Percentiles rank a stretch among this genome's conserved stretches.
Evolutionary conservation across 2,113 vertebrate species (phyloP).

Genomic region (Xiphophorus hellerii): DNA sequence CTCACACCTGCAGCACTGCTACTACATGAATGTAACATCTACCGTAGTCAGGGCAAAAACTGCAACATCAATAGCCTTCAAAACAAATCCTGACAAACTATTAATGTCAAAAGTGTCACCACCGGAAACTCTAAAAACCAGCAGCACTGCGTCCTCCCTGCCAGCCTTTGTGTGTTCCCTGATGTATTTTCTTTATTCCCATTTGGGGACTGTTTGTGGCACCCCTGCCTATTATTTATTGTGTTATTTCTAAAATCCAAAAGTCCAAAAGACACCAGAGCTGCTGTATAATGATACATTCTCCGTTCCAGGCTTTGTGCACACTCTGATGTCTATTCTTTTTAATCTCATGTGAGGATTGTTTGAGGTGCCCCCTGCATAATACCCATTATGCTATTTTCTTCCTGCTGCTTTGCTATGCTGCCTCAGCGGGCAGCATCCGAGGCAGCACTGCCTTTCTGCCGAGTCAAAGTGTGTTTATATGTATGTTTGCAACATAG

Average conservation of each 20-base stretch:
- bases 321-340: slow-evolving; percentile 18
- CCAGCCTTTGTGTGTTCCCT: neutral
- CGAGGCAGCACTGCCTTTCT: neutral
- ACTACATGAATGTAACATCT: slow-evolving; percentile 18
- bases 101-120: slow-evolving; percentile 35
- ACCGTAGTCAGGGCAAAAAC: neutral
- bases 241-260: slow-evolving; percentile 20
- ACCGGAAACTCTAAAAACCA: slow-evolving; percentile 30
- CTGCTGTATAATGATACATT: slow-evolving; percentile 2
- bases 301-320: neutral
- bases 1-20: neutral
- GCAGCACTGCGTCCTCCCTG: slow-evolving; percentile 6
- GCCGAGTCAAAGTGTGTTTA: slow-evolving; percentile 11
- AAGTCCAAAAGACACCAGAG: slow-evolving; percentile 30
- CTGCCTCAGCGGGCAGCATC: slow-evolving; percentile 22
- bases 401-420: slow-evolving; percentile 13
- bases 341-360: slow-evolving; percentile 37
- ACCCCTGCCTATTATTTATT: slow-evolving; percentile 25
- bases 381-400: slow-evolving; percentile 32
- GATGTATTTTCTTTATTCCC: slow-evolving; percentile 33
- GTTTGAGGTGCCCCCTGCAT: slow-evolving; percentile 32
- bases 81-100: slow-evolving; percentile 39
- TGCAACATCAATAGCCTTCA: slow-evolving; percentile 21
- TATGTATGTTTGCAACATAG: slow-evolving; percentile 4
- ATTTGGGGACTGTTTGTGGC: slow-evolving; percentile 29